Percentiles rank a stretch among this genome's conserved stretches.
phyloP scores from a whole-genome alignment of 2,888 invertebrate species.

The Cataglyphis albicans region DNA sequence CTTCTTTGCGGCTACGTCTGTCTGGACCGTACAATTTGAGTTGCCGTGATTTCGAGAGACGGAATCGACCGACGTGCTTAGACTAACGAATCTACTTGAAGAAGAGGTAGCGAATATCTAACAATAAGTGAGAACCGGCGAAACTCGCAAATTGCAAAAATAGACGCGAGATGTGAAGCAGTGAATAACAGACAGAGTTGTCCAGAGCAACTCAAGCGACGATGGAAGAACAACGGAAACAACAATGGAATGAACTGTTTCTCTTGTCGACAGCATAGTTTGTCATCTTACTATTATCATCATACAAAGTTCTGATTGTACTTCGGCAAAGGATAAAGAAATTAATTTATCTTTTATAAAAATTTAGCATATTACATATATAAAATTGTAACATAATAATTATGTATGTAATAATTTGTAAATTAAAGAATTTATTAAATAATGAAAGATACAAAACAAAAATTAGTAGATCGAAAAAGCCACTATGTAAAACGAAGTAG shows the following conservation, averaged over 20 bases:
- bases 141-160: neutral
- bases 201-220: neutral
- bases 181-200: constrained; percentile 17
- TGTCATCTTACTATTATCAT: neutral
- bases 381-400: neutral
- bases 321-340: neutral
- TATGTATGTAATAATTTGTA: neutral
- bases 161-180: neutral
- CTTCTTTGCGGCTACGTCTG: neutral
- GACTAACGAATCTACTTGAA: constrained; percentile 31
- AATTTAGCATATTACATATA: neutral
- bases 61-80: neutral
- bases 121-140: neutral
- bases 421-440: neutral
- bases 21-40: neutral
- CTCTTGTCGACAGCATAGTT: neutral
- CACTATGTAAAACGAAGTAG: neutral
- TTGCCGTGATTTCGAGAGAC: neutral
- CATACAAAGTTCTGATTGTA: neutral
- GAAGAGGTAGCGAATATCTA: neutral
- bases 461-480: neutral
- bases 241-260: neutral
- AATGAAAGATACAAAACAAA: neutral
- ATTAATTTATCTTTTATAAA: neutral
- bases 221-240: neutral